Conservation (phyloP, 2,888 invertebrate species). For the Acanthoscelides obtectus region DNA sequence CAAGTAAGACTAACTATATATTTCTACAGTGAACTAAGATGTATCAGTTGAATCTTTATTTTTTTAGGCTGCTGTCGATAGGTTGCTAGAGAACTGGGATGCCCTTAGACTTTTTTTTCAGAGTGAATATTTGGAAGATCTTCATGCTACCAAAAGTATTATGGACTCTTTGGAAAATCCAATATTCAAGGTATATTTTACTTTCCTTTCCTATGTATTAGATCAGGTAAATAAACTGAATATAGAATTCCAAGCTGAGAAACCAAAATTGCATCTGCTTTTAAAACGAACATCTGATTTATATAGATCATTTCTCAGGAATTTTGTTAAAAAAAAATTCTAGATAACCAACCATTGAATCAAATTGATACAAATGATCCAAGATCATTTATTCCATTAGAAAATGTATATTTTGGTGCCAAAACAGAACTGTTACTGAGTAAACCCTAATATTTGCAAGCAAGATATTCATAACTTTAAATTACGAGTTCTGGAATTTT, state of each 20-base stretch:
- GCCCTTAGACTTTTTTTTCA: slow-evolving; percentile 7
- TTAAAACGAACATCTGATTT: slow-evolving; percentile 2
- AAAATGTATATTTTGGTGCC: no score
- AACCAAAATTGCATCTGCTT: slow-evolving; percentile 8
- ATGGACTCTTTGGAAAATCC: slow-evolving; percentile 5
- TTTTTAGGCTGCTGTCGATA: slow-evolving; percentile 11
- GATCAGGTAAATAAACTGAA: slow-evolving; percentile 8
- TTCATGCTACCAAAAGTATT: slow-evolving; percentile 5
- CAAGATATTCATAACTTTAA: no score
- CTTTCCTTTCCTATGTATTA: slow-evolving; percentile 9
- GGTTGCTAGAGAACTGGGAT: slow-evolving; percentile 8
- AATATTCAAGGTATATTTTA: slow-evolving; percentile 10
- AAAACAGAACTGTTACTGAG: no score
- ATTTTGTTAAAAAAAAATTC: slow-evolving; percentile 8
- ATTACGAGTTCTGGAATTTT: no score
- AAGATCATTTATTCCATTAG: no score
- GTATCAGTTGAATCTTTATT: neutral
- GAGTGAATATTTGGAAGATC: slow-evolving; percentile 2
- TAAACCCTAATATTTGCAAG: no score
- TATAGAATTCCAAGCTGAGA: slow-evolving; percentile 9
- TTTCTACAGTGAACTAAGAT: neutral
- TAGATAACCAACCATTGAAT: no score
- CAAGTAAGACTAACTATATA: no score
- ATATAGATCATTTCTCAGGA: slow-evolving; percentile 5
- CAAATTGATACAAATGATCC: no score